Base-by-base conservation (phyloP, 2,888 invertebrate species). In the Malthinus flaveolus region DNA sequence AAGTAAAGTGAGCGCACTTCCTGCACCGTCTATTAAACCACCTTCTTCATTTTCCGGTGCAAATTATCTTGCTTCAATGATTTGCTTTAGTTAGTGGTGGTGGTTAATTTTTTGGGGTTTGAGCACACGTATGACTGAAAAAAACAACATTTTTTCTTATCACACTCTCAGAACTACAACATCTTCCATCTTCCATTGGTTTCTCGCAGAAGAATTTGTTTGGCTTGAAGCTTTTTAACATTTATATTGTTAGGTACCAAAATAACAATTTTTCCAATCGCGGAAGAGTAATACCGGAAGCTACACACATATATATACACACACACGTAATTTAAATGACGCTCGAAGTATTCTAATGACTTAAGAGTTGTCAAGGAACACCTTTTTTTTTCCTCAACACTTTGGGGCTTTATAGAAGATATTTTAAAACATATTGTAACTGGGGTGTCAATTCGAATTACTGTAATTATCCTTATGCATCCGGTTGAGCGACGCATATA, bases 41-140 rank as follows among this genome's bases (percentile, higher is more conserved):
- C 15, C 39, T 23, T 42, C 15, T 23, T 65, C 68, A 67, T 71
- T 71, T 74, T 73, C 74, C 73, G 72, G 71, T 71, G 65, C 66
- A 62, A 72, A 72, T 73, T 73, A 71, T 65, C 64, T 62, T 71
- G 70, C 68, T 69, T 64, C 66, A 64, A 53, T 68, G 72, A 65
- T 49, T 66, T 59, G 66, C 63, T 68, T 71, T 69, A 73, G 44
- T 55, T 36, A 39, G 32, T 33, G 34, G n/a, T n/a, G 39, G 34
- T 36, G n/a, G 39, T 44, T 37, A 37, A n/a, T n/a, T n/a, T n/a
- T n/a, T 23, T 23, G 23, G 23, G 5, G 23, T 23, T 23, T 23
- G 23, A 23, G 23, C 23, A 23, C 23, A 2, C 23, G 2, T 23
- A 23, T 5, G 23, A 23, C 5, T 5, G 23, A 23, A 3, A 23